These are phyloP conservation scores for Malurus elegans DNA, from an alignment of 2,113 vertebrate genomes.

Conservation along the genomic window DNA sequence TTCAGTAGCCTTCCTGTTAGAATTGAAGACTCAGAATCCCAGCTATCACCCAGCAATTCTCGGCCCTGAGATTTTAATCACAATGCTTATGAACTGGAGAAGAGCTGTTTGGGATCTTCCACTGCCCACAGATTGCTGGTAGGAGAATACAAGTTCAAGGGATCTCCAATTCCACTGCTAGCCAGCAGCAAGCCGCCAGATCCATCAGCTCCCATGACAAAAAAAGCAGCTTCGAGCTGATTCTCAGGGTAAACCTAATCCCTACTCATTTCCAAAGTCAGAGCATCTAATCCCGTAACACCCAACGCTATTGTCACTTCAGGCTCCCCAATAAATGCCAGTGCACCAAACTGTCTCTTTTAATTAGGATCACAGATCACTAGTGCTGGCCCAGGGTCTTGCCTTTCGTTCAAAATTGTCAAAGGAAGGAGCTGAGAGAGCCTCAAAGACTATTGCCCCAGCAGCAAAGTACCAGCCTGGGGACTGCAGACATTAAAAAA, in stretches of 20 bases:
- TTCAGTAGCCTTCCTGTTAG: background rate
- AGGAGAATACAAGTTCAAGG: constrained; percentile 29
- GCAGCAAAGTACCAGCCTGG: background rate
- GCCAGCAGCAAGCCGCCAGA: background rate
- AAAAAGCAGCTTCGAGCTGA: background rate
- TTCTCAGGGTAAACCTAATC: constrained; percentile 55
- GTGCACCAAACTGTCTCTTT: constrained; percentile 51
- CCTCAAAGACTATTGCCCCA: background rate
- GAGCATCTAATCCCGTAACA: constrained; percentile 40
- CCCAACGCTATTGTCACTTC: constrained; percentile 37
- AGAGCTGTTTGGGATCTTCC: background rate
- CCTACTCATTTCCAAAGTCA: constrained; percentile 59
- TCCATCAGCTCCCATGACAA: background rate
- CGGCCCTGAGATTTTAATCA: background rate
- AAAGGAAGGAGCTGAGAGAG: background rate
- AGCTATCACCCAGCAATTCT: background rate
- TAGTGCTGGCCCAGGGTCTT: background rate
- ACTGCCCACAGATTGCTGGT: background rate
- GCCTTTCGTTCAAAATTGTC: background rate
- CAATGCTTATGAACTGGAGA: background rate
- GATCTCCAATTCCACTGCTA: background rate
- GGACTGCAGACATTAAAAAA: background rate
- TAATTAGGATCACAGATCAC: constrained; percentile 55
- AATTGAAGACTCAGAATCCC: background rate
- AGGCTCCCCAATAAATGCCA: constrained; percentile 48